phyloP scores from a whole-genome alignment of 2,113 vertebrate species.

The Terrapene triunguis region DNA sequence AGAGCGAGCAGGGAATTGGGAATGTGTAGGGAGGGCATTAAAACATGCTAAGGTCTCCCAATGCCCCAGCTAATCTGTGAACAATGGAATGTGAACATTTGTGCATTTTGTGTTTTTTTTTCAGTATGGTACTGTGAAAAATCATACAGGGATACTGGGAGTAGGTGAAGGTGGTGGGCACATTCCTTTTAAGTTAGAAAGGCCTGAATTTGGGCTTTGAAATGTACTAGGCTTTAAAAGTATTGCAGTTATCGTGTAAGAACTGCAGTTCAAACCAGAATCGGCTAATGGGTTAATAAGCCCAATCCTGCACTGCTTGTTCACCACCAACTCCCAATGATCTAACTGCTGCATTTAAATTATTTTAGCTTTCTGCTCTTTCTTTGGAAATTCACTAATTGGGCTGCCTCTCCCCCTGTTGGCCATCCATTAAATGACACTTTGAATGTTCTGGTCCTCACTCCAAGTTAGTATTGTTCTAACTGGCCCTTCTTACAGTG shows the following conservation, averaged over 20 bases:
- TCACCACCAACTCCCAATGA: neutral
- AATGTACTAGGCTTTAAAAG: neutral
- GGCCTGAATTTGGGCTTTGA: fast-evolving
- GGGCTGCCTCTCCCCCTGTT: constrained; percentile 63
- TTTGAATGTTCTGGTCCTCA: fast-evolving
- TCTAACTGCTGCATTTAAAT: fast-evolving
- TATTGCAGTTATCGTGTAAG: neutral
- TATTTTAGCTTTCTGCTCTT: fast-evolving
- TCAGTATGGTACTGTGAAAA: neutral
- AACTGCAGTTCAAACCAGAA: neutral
- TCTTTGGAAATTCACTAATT: neutral
- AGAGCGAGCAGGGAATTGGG: fast-evolving
- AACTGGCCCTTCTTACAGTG: neutral
- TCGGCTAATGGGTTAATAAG: neutral
- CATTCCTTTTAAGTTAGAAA: neutral
- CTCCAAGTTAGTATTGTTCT: neutral
- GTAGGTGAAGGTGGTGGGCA: neutral
- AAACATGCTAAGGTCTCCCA: neutral
- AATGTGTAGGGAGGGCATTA: neutral
- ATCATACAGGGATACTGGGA: too few relatives aligned
- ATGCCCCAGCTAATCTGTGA: fast-evolving
- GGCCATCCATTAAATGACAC: constrained; percentile 26
- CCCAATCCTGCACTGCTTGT: fast-evolving
- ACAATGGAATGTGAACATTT: fast-evolving
- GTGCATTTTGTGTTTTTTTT: neutral